phyloP scores from a whole-genome alignment of 1,140 invertebrate species.

The Apis cerana region DNA sequence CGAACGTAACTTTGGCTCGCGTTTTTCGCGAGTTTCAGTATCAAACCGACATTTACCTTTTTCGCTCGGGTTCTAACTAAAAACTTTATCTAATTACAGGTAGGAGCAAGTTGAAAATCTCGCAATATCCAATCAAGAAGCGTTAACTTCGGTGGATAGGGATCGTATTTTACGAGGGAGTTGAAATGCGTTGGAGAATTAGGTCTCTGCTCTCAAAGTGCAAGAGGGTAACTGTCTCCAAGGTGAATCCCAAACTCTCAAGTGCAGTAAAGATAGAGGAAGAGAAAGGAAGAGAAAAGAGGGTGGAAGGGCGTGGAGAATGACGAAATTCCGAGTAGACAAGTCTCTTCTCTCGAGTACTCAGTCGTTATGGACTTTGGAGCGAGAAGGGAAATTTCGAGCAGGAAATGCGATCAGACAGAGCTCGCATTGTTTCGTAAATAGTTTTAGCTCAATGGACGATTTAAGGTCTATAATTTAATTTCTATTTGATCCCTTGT shows the following conservation, averaged over 20 bases:
- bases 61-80: no score
- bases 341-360: constrained; percentile 43
- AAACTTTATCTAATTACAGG: background rate
- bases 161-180: constrained; percentile 34
- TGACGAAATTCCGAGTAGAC: constrained; percentile 53
- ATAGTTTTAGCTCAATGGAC: background rate
- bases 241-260: constrained; percentile 47
- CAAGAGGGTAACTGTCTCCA: constrained; percentile 51
- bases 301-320: constrained; percentile 37
- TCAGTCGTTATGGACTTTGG: constrained; percentile 40
- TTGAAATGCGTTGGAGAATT: constrained; percentile 38
- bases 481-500: background rate
- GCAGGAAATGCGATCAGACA: background rate
- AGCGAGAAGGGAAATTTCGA: constrained; percentile 40
- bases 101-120: no score
- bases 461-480: background rate
- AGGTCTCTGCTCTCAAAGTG: constrained; percentile 41
- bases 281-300: background rate
- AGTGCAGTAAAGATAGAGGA: constrained; percentile 26
- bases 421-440: constrained; percentile 32
- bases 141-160: background rate
- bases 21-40: background rate
- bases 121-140: background rate
- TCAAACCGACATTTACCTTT: background rate
- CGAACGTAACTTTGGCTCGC: background rate